phyloP scores from a whole-genome alignment of 2,113 vertebrate species.

The Misgurnus anguillicaudatus region DNA sequence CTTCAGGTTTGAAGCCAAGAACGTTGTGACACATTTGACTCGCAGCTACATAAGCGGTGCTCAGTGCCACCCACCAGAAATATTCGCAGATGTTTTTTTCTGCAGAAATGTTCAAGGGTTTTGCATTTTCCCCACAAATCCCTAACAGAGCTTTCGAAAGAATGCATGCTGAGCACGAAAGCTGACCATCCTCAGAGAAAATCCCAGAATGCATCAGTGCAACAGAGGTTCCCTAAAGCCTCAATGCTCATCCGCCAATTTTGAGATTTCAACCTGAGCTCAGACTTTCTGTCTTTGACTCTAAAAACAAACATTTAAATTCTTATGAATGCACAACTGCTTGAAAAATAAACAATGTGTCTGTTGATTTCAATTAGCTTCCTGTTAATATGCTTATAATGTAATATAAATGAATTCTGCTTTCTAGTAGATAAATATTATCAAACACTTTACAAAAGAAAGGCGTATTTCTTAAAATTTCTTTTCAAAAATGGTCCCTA shows the following conservation, averaged over 20 bases:
- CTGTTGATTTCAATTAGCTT: too few relatives aligned
- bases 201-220: background rate
- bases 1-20: background rate
- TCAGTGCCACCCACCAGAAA: background rate
- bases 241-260: background rate
- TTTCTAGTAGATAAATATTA: too few relatives aligned
- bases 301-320: background rate
- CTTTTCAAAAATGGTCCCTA: too few relatives aligned
- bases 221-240: slow-evolving; percentile 1
- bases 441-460: too few relatives aligned
- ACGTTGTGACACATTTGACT: slow-evolving; percentile 11
- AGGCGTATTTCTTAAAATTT: too few relatives aligned
- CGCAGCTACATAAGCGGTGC: background rate
- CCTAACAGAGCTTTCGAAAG: background rate
- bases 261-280: background rate
- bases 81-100: background rate
- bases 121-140: slow-evolving; percentile 9
- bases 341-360: background rate
- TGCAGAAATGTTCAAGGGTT: background rate
- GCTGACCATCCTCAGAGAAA: slow-evolving; percentile 13
- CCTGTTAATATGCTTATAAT: too few relatives aligned
- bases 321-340: background rate
- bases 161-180: slow-evolving; percentile 11
- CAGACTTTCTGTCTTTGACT: too few relatives aligned
- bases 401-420: too few relatives aligned